These are phyloP conservation scores for Nomada goodeniana DNA, from an alignment of 2,888 invertebrate species.

Conservation along the genomic window DNA sequence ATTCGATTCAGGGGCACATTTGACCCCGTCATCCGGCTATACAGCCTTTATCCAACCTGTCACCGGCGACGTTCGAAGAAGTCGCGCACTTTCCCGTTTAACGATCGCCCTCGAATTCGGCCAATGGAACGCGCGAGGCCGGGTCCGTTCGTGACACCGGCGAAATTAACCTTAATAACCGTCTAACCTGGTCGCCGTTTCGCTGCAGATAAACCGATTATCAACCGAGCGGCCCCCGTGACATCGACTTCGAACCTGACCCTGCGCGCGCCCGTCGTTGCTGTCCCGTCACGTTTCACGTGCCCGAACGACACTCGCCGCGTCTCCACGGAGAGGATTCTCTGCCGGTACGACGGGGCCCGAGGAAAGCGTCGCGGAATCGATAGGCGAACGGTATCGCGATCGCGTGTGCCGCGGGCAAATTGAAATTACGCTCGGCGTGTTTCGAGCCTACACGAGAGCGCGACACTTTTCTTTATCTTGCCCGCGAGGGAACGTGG, in stretches of 20 bases:
- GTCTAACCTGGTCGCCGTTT: constrained; percentile 59
- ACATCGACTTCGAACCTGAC: constrained; percentile 59
- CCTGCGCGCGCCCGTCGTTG: constrained; percentile 44
- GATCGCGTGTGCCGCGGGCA: constrained; percentile 62
- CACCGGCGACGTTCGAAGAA: too few relatives aligned
- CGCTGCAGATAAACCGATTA: constrained; percentile 63
- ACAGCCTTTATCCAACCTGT: too few relatives aligned
- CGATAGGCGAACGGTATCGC: constrained; percentile 53
- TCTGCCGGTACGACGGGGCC: neutral
- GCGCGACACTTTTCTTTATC: too few relatives aligned
- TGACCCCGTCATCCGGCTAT: too few relatives aligned
- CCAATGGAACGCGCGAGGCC: constrained; percentile 24
- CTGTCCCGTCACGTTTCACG: constrained; percentile 24
- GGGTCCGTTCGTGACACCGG: constrained; percentile 41
- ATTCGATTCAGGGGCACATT: too few relatives aligned
- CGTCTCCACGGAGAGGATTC: neutral
- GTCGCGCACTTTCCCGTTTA: constrained; percentile 11
- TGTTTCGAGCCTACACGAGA: constrained; percentile 62
- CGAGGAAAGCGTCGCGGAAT: constrained; percentile 33
- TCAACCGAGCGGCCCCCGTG: constrained; percentile 56
- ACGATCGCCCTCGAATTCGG: constrained; percentile 3
- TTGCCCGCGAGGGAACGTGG: too few relatives aligned
- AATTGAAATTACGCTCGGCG: constrained; percentile 69
- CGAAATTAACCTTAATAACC: constrained; percentile 64
- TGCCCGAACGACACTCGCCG: too few relatives aligned